phyloP scores from a whole-genome alignment of 1,140 invertebrate species.

The Nixonia krombeini region DNA sequence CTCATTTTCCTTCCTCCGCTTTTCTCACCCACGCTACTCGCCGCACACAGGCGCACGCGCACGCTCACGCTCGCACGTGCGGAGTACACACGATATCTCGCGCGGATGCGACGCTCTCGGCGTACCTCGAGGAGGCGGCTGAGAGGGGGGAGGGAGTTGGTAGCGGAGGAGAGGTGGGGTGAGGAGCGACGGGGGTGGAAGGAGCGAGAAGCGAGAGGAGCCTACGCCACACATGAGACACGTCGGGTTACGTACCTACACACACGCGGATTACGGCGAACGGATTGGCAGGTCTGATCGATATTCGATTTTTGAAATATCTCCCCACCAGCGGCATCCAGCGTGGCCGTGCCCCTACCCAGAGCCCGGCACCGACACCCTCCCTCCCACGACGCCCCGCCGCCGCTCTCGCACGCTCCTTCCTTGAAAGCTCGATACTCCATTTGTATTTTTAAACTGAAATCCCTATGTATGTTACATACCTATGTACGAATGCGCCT shows the following conservation, averaged over 20 bases:
- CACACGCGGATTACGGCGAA: conserved; percentile 64
- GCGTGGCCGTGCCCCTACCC: conserved; percentile 27
- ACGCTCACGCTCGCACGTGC: conserved; percentile 31
- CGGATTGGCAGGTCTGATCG: conserved; percentile 71
- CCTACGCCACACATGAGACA: conserved; percentile 29
- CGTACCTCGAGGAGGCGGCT: too few species aligned
- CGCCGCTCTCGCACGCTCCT: conserved; percentile 50
- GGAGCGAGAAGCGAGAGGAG: too few species aligned
- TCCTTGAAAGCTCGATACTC: conserved; percentile 70
- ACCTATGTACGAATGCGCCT: conserved; percentile 50
- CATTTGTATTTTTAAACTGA: conserved; percentile 72
- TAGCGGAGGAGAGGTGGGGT: too few species aligned
- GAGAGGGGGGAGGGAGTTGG: too few species aligned
- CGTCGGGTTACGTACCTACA: conserved; percentile 47
- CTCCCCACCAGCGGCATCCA: conserved; percentile 52
- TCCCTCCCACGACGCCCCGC: conserved; percentile 34
- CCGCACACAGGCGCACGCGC: conserved; percentile 31
- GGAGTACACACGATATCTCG: conserved; percentile 31
- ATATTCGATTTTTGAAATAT: conserved; percentile 72
- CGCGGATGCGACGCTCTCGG: too few species aligned
- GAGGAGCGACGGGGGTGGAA: conserved; percentile 19
- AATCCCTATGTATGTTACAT: conserved; percentile 67
- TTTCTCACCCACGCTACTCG: conserved; percentile 34
- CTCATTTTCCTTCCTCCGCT: conserved; percentile 42
- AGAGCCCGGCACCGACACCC: conserved; percentile 38